These are phyloP conservation scores for Protula sp. DNA, from an alignment of 2,888 invertebrate genomes.

Conservation along the genomic window DNA sequence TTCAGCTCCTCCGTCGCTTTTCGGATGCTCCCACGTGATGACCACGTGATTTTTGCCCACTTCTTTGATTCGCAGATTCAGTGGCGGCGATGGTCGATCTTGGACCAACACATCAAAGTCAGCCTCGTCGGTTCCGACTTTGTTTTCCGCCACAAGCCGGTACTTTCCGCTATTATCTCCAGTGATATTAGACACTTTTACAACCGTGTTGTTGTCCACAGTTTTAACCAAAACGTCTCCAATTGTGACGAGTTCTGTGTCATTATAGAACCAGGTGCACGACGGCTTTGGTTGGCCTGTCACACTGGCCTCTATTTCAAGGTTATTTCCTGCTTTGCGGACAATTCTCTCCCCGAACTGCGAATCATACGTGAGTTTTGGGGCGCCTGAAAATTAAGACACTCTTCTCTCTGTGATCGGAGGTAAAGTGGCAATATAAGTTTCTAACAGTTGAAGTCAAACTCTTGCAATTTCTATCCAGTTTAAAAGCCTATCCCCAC, in stretches of 20 bases:
- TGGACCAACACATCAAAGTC: slow-evolving; percentile 71
- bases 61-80: slow-evolving; percentile 31
- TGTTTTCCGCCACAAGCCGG: slow-evolving; percentile 71
- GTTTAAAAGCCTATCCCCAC: too few relatives aligned
- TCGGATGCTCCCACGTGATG: slow-evolving; percentile 54
- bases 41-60: slow-evolving; percentile 35
- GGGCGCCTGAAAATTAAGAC: too few relatives aligned
- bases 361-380: slow-evolving; percentile 16
- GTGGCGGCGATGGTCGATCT: slow-evolving; percentile 39
- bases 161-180: slow-evolving; percentile 80
- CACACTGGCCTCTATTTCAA: slow-evolving; percentile 43
- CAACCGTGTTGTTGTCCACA: slow-evolving; percentile 31
- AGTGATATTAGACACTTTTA: slow-evolving; percentile 58
- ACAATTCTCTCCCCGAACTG: slow-evolving; percentile 8
- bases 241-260: slow-evolving; percentile 11
- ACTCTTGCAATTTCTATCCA: too few relatives aligned
- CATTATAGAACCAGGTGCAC: slow-evolving; percentile 35
- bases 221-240: slow-evolving; percentile 19
- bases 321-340: slow-evolving; percentile 38
- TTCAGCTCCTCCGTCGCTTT: slow-evolving; percentile 49
- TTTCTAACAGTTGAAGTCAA: too few relatives aligned
- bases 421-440: too few relatives aligned
- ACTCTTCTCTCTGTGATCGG: too few relatives aligned
- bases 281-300: slow-evolving; percentile 46
- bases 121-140: slow-evolving; percentile 64